These are phyloP conservation scores for Cantharis lateralis DNA, from an alignment of 2,888 invertebrate species.

Conservation along the genomic window DNA sequence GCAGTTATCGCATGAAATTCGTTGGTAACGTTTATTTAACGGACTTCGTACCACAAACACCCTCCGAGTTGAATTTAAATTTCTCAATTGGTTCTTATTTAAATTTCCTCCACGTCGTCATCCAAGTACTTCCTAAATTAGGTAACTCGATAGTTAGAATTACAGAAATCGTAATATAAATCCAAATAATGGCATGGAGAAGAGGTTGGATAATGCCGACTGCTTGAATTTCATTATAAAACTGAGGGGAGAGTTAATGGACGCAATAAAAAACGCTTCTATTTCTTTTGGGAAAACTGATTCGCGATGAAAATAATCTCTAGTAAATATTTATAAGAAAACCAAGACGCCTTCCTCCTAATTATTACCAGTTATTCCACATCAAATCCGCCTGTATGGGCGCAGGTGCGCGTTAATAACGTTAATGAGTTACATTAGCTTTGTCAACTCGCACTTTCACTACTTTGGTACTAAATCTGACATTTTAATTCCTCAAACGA, in stretches of 20 bases:
- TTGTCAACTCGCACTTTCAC: neutral
- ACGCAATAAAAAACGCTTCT: neutral
- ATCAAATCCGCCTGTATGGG: neutral
- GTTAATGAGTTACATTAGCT: neutral
- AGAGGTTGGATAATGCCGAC: neutral
- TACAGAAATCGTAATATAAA: neutral
- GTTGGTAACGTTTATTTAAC: neutral
- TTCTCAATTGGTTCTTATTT: neutral
- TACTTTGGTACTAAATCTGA: neutral
- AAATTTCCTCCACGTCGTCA: neutral
- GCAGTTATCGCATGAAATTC: neutral
- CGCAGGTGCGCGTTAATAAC: neutral
- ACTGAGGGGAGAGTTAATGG: neutral
- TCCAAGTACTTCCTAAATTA: neutral
- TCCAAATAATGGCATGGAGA: neutral
- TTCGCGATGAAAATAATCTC: neutral
- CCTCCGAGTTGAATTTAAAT: neutral
- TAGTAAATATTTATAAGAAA: neutral
- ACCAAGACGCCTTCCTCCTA: neutral
- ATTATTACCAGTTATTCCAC: neutral
- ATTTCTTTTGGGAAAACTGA: neutral
- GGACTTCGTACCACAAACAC: neutral
- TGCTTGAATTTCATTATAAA: neutral
- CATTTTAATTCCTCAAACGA: neutral
- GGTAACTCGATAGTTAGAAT: neutral